These are phyloP conservation scores for Mycogona germanica DNA, from an alignment of 2,888 invertebrate genomes.

Conservation along the genomic window DNA sequence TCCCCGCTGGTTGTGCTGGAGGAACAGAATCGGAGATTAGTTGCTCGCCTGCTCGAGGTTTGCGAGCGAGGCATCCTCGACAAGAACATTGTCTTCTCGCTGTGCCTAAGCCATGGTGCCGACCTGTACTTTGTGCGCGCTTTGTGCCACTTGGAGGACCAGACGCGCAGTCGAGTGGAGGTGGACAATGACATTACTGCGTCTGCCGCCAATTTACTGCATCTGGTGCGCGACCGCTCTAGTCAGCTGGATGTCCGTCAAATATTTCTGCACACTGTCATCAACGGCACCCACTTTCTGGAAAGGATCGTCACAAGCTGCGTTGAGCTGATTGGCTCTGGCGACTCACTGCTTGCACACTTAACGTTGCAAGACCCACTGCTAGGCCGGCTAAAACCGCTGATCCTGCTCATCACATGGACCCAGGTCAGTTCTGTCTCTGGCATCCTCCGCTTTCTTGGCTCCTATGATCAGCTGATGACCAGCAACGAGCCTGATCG, in stretches of 20 bases:
- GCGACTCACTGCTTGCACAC: slow-evolving; percentile 8
- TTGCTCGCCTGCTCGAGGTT: slow-evolving; percentile 7
- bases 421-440: neutral
- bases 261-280: slow-evolving; percentile 3
- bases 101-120: neutral
- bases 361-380: neutral
- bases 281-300: slow-evolving; percentile 4
- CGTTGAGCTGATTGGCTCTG: slow-evolving; percentile 10
- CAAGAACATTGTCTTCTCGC: neutral
- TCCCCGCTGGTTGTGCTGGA: too few species aligned
- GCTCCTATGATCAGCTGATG: slow-evolving; percentile 3
- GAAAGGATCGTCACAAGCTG: slow-evolving; percentile 12
- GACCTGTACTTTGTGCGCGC: neutral
- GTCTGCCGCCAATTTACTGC: slow-evolving; percentile 10
- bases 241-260: slow-evolving; percentile 5
- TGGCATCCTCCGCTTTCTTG: neutral
- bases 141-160: slow-evolving; percentile 6
- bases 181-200: neutral
- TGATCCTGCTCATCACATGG: slow-evolving; percentile 11
- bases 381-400: slow-evolving; percentile 3
- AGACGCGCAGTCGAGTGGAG: slow-evolving; percentile 3
- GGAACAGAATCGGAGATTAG: too few species aligned
- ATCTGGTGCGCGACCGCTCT: neutral
- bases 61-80: slow-evolving; percentile 8
- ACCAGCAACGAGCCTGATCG: neutral